phyloP scores from a whole-genome alignment of 2,888 invertebrate genomes.

The Erpobdella octoculata region DNA sequence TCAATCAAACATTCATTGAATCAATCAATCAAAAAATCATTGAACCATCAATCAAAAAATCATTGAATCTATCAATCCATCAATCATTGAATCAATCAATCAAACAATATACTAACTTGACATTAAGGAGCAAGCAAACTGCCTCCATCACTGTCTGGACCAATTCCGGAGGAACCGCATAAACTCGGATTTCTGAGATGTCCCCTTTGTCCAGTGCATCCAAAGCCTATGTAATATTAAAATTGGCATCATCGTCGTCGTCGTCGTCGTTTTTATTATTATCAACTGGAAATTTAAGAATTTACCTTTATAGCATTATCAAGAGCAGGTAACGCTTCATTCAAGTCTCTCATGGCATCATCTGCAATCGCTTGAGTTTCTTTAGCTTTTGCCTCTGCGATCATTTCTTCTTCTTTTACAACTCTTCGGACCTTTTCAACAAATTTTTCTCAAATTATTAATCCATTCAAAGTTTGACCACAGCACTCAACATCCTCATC shows the following conservation, averaged over 20 bases:
- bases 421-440: conserved; percentile 60
- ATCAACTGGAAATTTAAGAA: background rate
- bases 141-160: conserved; percentile 84
- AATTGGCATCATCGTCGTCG: no score
- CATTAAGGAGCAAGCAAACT: conserved; percentile 71
- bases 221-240: conserved; percentile 57
- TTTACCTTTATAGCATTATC: conserved; percentile 66
- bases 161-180: conserved; percentile 75
- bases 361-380: conserved; percentile 76
- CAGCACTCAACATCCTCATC: no score
- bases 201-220: conserved; percentile 79
- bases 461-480: no score
- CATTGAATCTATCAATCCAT: no score
- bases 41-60: no score
- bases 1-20: no score
- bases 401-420: conserved; percentile 74
- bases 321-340: conserved; percentile 76
- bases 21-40: no score
- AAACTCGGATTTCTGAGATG: conserved; percentile 79
- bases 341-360: conserved; percentile 73
- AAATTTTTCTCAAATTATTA: no score
- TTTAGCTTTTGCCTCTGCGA: conserved; percentile 75
- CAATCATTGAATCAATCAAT: no score
- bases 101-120: conserved; percentile 62
- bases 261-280: no score